phyloP scores from a whole-genome alignment of 2,113 vertebrate genomes.

The Ranitomeya variabilis region DNA sequence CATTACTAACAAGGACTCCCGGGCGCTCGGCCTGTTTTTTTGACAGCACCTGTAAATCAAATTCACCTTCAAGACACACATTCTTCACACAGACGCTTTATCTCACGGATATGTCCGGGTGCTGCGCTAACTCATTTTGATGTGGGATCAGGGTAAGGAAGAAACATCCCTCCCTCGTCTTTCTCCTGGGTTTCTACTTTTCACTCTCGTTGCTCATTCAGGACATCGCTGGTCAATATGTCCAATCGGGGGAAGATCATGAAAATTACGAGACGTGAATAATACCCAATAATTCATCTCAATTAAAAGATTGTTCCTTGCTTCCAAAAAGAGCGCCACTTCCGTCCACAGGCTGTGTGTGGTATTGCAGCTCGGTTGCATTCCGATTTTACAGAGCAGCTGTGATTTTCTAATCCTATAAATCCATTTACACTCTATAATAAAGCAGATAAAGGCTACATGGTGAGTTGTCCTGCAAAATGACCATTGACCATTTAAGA shows the following conservation, averaged over 20 bases:
- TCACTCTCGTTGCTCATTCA: not conserved
- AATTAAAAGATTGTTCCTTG: not conserved
- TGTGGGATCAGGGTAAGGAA: slow-evolving; percentile 20
- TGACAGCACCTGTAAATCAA: slow-evolving; percentile 80
- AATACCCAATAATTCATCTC: not conserved
- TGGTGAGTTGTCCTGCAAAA: too few relatives aligned
- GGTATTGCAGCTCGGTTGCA: not conserved
- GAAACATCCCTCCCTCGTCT: slow-evolving; percentile 22
- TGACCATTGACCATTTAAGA: not conserved
- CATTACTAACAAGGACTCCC: slow-evolving; percentile 70
- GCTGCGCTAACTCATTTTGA: slow-evolving; percentile 48
- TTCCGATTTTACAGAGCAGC: too few relatives aligned
- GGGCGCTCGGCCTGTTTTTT: slow-evolving; percentile 74
- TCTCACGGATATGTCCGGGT: slow-evolving; percentile 20
- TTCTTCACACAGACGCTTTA: slow-evolving; percentile 30
- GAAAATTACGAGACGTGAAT: not conserved
- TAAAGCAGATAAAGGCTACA: too few relatives aligned
- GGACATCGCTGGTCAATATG: not conserved
- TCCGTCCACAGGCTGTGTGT: not conserved
- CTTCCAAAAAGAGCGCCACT: not conserved
- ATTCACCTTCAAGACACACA: slow-evolving; percentile 74
- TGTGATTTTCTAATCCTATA: too few relatives aligned
- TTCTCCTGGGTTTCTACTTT: not conserved
- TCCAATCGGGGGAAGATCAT: not conserved
- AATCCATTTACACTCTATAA: too few relatives aligned